These are phyloP conservation scores for Hyperoplus immaculatus DNA, from an alignment of 2,797 vertebrate genomes.

Conservation along the genomic window DNA sequence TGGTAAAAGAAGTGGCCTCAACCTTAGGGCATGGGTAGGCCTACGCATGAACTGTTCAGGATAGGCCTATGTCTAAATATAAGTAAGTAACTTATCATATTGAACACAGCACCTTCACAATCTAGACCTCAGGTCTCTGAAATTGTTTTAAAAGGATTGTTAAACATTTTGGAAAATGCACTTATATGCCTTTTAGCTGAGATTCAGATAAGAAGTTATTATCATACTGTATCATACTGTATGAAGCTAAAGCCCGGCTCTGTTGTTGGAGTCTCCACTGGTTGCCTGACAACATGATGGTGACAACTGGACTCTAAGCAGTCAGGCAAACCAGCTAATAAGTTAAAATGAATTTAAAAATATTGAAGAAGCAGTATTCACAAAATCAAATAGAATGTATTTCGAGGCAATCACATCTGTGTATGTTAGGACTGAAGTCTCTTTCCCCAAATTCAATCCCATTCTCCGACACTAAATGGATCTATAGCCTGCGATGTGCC, in stretches of 20 bases:
- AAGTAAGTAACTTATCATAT: background rate
- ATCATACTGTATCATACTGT: background rate
- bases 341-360: too few species aligned
- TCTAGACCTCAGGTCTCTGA: background rate
- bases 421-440: too few species aligned
- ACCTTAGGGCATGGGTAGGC: background rate
- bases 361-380: too few species aligned
- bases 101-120: background rate
- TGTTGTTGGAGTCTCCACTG: background rate
- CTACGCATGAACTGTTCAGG: background rate
- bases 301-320: background rate
- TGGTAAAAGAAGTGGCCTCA: background rate
- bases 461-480: too few species aligned
- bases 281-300: background rate
- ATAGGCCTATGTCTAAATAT: background rate
- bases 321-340: background rate
- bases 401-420: too few species aligned
- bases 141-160: background rate
- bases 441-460: too few species aligned
- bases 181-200: background rate
- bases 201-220: background rate
- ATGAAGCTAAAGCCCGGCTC: background rate
- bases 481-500: too few species aligned
- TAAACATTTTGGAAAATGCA: background rate
- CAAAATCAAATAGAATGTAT: too few species aligned